Evolutionary conservation across 2,888 invertebrate genomes (phyloP), one percentile per base, ranked within the genome.

Genomic region (Tholera decimalis): DNA sequence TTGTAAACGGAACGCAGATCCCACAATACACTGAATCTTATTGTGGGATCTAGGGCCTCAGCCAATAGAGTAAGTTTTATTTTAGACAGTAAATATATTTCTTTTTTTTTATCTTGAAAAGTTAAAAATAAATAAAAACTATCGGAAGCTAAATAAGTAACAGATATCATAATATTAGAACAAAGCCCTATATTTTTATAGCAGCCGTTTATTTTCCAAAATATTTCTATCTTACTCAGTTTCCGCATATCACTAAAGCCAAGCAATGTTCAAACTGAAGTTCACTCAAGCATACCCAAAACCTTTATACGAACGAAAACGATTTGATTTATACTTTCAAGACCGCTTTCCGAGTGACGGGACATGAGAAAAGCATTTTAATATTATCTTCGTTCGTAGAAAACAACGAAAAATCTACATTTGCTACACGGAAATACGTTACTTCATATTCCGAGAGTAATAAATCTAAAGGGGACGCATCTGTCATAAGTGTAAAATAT

Each of bases 401-500:
- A 92, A 93, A 92, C 92, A 92, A 91, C 85, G 89, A 82, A 85
- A 90, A 91, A 88, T 90, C 85, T 87, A 80, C 84, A 82, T 75
- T 83, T 84, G 82, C 84, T 80, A 84, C 85, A 84, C 76, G 85
- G 82, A 88, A 75, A 89, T 85, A 91, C 33, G 86, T 90, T 89
- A 89, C 92, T 92, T 91, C 91, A 93, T 93, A 93, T 93, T 92
- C 89, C 79, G 80, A 80, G 81, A 68, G 85, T 88, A 86, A 95
- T 95, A 95, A 95, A 95, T 95, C 93, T 91, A 87, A 87, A 88
- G 88, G 91, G 88, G 93, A 93, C 93, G 89, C 92, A 93, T 93
- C 91, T 94, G 94, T 94, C 95, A 94, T 92, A 95, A 94, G 88
- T 92, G 88, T 94, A 93, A 95, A 94, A 93, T 93, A 94, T 93